Percentiles rank a stretch among this genome's conserved stretches.
Conservation (phyloP, 2,113 vertebrate species). For the Crocuta crocuta region DNA sequence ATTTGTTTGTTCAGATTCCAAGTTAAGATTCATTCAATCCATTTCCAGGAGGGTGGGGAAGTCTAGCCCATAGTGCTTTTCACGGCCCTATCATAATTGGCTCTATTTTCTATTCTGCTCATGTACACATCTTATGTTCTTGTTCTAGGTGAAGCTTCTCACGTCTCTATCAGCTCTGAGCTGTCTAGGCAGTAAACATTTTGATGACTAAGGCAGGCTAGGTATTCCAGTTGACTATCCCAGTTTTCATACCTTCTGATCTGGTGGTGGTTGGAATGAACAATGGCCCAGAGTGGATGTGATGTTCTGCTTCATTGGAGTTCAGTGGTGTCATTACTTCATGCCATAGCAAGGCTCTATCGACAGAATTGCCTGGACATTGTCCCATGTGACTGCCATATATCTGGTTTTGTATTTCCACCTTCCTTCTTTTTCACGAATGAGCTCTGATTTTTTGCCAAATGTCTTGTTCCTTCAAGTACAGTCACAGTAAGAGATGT, state of each 20-base stretch:
- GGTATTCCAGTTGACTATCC: neutral
- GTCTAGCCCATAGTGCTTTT: neutral
- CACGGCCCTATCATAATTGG: neutral
- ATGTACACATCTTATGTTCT: neutral
- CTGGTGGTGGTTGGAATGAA: neutral
- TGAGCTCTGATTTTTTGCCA: neutral
- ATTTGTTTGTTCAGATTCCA: neutral
- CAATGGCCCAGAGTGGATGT: neutral
- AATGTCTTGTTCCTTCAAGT: neutral
- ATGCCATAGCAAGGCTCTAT: neutral
- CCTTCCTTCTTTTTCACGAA: neutral
- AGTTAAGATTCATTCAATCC: neutral
- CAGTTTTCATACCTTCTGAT: neutral
- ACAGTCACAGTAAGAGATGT: neutral
- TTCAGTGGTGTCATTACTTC: neutral
- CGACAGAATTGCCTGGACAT: accelerated
- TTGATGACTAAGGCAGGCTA: neutral
- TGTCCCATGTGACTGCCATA: neutral
- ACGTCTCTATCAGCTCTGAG: neutral
- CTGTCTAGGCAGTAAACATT: neutral
- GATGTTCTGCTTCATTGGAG: accelerated
- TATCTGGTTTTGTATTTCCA: neutral
- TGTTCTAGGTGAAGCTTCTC: neutral
- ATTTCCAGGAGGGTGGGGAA: neutral
- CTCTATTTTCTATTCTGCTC: neutral